These are phyloP conservation scores for Drosophila rhopaloa DNA, from an alignment of 1,140 invertebrate genomes.

Conservation along the genomic window DNA sequence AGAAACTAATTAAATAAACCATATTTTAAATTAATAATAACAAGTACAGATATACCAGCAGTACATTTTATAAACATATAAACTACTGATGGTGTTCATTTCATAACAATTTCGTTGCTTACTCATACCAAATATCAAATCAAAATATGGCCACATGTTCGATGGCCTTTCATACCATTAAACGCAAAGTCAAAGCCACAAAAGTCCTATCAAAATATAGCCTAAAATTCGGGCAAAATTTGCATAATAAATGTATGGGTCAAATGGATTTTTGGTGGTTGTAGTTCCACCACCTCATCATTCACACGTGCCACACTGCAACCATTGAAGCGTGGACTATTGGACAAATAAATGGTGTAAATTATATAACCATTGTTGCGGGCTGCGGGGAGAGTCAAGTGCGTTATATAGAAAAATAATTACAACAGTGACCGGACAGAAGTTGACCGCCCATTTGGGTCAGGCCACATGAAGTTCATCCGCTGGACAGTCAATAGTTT, in stretches of 20 bases:
- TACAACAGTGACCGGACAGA: slow-evolving; percentile 55
- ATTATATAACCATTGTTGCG: slow-evolving; percentile 62
- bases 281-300: slow-evolving; percentile 16
- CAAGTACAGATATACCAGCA: too few relatives aligned
- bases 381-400: slow-evolving; percentile 39
- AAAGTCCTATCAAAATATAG: slow-evolving; percentile 14
- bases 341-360: slow-evolving; percentile 68
- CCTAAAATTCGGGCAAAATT: slow-evolving; percentile 38
- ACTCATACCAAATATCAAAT: slow-evolving; percentile 3
- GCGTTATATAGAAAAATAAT: slow-evolving; percentile 48
- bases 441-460: slow-evolving; percentile 58
- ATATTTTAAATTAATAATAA: too few relatives aligned
- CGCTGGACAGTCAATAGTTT: slow-evolving; percentile 32
- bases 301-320: slow-evolving; percentile 29
- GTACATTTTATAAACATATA: neutral
- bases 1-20: too few relatives aligned
- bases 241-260: slow-evolving; percentile 55
- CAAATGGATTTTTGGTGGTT: slow-evolving; percentile 28
- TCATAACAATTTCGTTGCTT: neutral
- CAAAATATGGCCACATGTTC: slow-evolving; percentile 46
- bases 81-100: neutral
- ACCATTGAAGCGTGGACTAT: slow-evolving; percentile 46
- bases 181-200: slow-evolving; percentile 13
- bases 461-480: slow-evolving; percentile 41
- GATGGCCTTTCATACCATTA: slow-evolving; percentile 51